phyloP scores from a whole-genome alignment of 1,140 invertebrate species.

The Neocloeon triangulifer region DNA sequence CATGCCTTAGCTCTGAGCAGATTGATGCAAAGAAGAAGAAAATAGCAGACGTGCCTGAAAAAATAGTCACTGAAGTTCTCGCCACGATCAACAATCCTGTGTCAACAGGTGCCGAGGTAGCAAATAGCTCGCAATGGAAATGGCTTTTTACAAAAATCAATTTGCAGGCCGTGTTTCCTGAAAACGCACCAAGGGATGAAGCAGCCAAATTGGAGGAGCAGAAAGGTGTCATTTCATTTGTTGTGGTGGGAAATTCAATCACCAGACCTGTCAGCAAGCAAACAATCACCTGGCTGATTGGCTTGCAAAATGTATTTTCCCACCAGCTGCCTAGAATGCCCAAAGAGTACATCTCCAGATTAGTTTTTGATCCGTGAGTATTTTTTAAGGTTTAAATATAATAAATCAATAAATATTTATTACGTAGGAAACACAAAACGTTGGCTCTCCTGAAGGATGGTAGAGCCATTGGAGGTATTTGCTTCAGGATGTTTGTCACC shows the following conservation, averaged over 20 bases:
- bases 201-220: constrained; percentile 76
- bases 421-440: constrained; percentile 73
- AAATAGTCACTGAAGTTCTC: constrained; percentile 50
- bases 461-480: constrained; percentile 91
- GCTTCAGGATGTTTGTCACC: constrained; percentile 83
- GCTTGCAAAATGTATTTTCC: constrained; percentile 87
- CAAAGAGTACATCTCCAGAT: constrained; percentile 88
- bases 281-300: constrained; percentile 81
- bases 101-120: constrained; percentile 24
- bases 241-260: constrained; percentile 82
- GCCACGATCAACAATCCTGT: constrained; percentile 48
- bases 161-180: constrained; percentile 43
- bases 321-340: constrained; percentile 94
- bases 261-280: constrained; percentile 68
- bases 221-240: constrained; percentile 74
- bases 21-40: constrained; percentile 1
- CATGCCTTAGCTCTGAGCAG: constrained; percentile 9
- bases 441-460: constrained; percentile 77
- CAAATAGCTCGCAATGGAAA: no score
- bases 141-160: constrained; percentile 3
- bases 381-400: constrained; percentile 6
- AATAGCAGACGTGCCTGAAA: constrained; percentile 21
- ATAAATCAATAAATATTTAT: constrained; percentile 13
- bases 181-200: constrained; percentile 70
- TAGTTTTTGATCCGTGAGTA: constrained; percentile 90